Base-by-base conservation (phyloP, 1,140 invertebrate species). In the Centruroides vittatus region DNA sequence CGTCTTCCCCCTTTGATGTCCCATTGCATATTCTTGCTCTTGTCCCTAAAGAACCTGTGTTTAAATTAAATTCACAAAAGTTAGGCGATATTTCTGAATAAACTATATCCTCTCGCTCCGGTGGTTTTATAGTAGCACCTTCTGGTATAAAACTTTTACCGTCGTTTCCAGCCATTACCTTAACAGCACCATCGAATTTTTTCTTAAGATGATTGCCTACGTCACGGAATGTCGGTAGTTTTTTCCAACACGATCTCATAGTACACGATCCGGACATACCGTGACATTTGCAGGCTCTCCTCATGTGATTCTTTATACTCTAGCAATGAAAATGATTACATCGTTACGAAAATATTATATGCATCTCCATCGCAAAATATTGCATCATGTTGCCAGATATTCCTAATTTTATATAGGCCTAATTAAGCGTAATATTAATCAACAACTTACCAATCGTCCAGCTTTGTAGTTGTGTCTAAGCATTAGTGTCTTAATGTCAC, bases 401-500 rank as follows among this genome's bases (percentile, higher is more conserved):
- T 6, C 41, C 41, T 41, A 41, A 41, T 8, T 41, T 41, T 41
- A 41, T 41, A 41, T 41, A 41, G 41, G 8, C 23, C 23, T 41
- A 41, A 8, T 8, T 41, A 41, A 41, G 41, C 41, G 0, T 41
- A 8, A 41, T 5, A 41, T 41, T 41, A 41, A 23, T 6, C 8
- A 55, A 36, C 4, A 61, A 78, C 83, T 82, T 80, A 93, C 90
- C 81, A 89, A 80, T 72, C 91, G 77, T 9, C 93, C 92, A 48
- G 89, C 92, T 73, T 95, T 89, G 72, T 95, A 95, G 74, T 96
- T 96, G 72, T 94, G 91, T 35, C 93, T 76, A 78, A 94, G 93
- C 88, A 95, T 94, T 55, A 94, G 77, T 63, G 85, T 84, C 47
- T 86, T 73, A 1, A 86, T 88, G 69, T 93, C 86, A 57, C 84